phyloP scores from a whole-genome alignment of 2,888 invertebrate genomes.

The Pharmacophagus antenor region DNA sequence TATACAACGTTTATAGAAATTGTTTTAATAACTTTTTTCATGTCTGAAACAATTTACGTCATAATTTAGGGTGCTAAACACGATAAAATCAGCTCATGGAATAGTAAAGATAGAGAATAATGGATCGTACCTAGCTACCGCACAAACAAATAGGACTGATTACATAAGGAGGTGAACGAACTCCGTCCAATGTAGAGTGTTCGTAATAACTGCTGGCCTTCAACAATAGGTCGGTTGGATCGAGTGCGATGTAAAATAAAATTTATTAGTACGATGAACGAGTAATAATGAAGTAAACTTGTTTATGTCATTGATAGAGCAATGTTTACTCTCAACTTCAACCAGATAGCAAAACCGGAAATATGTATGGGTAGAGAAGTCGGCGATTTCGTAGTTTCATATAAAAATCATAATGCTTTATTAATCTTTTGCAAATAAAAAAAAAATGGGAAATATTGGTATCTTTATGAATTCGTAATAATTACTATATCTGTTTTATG shows the following conservation, averaged over 20 bases:
- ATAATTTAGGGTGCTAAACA: slow-evolving; percentile 8
- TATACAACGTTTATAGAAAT: too few species aligned
- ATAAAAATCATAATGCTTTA: neutral
- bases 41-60: slow-evolving; percentile 1
- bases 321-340: slow-evolving; percentile 1
- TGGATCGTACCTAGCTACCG: slow-evolving; percentile 22
- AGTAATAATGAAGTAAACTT: slow-evolving; percentile 7
- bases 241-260: slow-evolving; percentile 6
- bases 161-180: slow-evolving; percentile 31
- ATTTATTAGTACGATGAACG: slow-evolving; percentile 4
- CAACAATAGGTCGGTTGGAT: slow-evolving; percentile 24
- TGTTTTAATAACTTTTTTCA: too few species aligned
- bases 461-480: too few species aligned
- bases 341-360: neutral
- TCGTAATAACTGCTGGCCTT: slow-evolving; percentile 31
- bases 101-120: slow-evolving; percentile 15
- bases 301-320: slow-evolving; percentile 1
- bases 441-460: too few species aligned
- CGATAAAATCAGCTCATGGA: slow-evolving; percentile 13
- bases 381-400: neutral
- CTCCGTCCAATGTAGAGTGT: slow-evolving; percentile 25
- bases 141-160: slow-evolving; percentile 29
- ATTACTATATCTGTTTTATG: too few species aligned
- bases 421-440: too few species aligned
- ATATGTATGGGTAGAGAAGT: neutral